Base-by-base conservation (phyloP, 1,140 invertebrate genomes). In the Cydia fagiglandana region DNA sequence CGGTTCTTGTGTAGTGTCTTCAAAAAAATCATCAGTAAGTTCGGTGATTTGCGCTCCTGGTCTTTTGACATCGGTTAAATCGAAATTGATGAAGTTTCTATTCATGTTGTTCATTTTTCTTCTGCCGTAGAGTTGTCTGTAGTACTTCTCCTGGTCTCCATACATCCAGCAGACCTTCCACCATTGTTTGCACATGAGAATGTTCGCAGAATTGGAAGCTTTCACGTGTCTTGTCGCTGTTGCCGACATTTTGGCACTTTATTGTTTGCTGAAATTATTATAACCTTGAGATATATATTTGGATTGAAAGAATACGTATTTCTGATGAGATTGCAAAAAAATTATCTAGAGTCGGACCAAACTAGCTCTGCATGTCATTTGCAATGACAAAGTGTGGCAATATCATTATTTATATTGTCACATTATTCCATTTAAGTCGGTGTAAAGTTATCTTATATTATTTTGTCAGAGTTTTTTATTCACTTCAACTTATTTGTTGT, bases 101-200 rank as follows among this genome's bases (percentile, higher is more conserved):
- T 87, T 88, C 5, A 87, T 80, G 84, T 91, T 93, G 79, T 87
- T 93, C 73, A 87, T 89, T 89, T 89, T 94, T 81, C 94, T 93
- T 84, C 94, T 95, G 12, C 95, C 96, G 87, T 97, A 97, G 56
- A 97, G 88, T 82, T 97, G 96, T 83, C 96, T 93, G 92, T 97
- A 97, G 89, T 96, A 96, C 85, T 97, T 97, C 86, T 96, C 96
- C 88, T 97, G 96, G 86, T 97, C 96, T 34, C 96, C 96, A 85
- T 97, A 96, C 93, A 97, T 96, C 95, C 96, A 97, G 86, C 96
- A 97, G 74, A 97, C 96, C 91, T 96, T 96, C 96, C 96, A 97
- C 96, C 96, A 97, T 93, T 97, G 96, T 88, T 96, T 96, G 93
- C 96, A 96, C 95, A 96, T 96, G 75, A 97, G 90, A 85, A 96